A percentile compares a stretch with the other conserved stretches of the same genome.
These are phyloP conservation scores for Sula dactylatra DNA, from an alignment of 2,113 vertebrate genomes.

Conservation along the genomic window DNA sequence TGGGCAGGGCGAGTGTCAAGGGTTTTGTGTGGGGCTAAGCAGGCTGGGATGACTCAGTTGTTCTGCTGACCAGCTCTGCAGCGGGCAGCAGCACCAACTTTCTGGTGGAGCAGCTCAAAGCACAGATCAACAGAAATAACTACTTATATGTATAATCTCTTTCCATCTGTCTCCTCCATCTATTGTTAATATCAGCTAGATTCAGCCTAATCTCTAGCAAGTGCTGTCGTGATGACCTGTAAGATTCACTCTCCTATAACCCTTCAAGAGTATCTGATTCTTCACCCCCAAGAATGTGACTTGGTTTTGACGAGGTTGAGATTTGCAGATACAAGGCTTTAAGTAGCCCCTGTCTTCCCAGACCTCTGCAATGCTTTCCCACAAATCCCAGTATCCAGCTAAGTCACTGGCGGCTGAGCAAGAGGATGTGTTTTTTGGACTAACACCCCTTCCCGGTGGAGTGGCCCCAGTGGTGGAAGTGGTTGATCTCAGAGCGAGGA, in stretches of 20 bases:
- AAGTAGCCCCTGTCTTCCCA: neutral
- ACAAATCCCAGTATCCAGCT: neutral
- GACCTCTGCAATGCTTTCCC: neutral
- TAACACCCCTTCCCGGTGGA: neutral
- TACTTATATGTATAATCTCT: neutral
- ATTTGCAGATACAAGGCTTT: neutral
- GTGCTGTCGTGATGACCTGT: neutral
- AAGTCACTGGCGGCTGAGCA: neutral
- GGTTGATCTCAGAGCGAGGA: neutral
- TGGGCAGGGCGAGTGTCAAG: neutral
- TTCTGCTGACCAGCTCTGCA: neutral
- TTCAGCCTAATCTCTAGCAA: neutral
- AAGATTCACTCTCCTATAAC: neutral
- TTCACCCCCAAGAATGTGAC: neutral
- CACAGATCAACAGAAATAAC: neutral
- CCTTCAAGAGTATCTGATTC: neutral
- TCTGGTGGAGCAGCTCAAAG: neutral
- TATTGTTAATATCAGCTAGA: accelerated
- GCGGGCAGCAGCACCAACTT: neutral
- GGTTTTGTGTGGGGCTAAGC: neutral
- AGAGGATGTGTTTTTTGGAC: neutral
- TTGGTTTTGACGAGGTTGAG: neutral
- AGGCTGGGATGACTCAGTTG: neutral
- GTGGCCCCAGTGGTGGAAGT: neutral
- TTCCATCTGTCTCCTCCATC: neutral